Evolutionary conservation across 2,797 vertebrate species (phyloP), one percentile per base, ranked within the genome.

Genomic region (Chaunax sp.): DNA sequence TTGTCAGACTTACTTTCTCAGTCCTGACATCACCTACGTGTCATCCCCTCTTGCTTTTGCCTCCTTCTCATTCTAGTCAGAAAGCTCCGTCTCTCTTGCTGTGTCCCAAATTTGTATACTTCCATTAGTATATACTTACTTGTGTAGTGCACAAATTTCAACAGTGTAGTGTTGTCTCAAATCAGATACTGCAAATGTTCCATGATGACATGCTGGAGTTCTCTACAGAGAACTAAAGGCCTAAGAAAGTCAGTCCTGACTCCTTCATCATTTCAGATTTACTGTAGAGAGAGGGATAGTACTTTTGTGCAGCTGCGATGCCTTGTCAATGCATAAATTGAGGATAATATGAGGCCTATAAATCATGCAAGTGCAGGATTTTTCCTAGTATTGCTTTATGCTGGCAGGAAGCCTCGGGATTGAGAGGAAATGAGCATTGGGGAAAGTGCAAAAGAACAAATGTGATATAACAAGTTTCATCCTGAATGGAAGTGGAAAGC

Each of bases 261-360:
- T 58, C 63, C 69, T 45, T 53, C 53, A 73, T 77, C 73, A 67
- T 81, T 72, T 49, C 50, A 85, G 72, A 72, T 45, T 75, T 30
- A 28, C 46, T 63, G 49, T 40, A 45, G 38, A 66, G 33, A 70
- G 67, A 47, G n/a, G 53, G 75, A 81, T 63, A n/a, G 67, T 4
- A 33, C 59, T 8, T 82, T 67, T 77, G 77, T 82, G 81, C 69
- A 23, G 83, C 56, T 73, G 45, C 54, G 78, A 82, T 69, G 75
- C 50, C 72, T 80, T 56, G 61, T 80, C 75, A 67, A 43, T 78
- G 77, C 78, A 78, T 81, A 83, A 86, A 77, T 80, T 66, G 76
- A 77, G 83, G 83, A 87, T 90, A n/a, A n/a, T n/a, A n/a, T 88
- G 85, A 28, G 70, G 69, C 53, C 77, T 35, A 57, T 82, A 83